Evolutionary conservation across 2,113 vertebrate species (phyloP).

Genomic region (Parus major): DNA sequence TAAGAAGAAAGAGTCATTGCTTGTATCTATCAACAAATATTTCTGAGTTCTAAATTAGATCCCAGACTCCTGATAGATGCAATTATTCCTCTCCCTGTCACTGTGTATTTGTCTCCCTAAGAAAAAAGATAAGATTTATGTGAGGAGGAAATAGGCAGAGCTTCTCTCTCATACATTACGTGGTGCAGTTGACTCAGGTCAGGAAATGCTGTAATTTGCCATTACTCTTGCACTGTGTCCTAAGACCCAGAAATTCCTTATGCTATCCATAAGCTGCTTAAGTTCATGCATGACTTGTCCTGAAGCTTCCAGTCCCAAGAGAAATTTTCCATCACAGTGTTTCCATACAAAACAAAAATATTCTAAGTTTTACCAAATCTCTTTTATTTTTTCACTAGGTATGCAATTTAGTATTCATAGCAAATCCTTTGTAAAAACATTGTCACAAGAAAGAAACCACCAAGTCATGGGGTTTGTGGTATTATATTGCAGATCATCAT

Average conservation of each 20-base stretch:
- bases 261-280: neutral
- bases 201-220: neutral
- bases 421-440: neutral
- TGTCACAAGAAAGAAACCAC: neutral
- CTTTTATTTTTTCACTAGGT: neutral
- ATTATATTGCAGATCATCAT: neutral
- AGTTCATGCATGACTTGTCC: neutral
- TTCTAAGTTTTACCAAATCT: neutral
- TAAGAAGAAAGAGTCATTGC: neutral
- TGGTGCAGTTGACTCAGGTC: neutral
- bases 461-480: neutral
- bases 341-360: neutral
- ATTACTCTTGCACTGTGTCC: neutral
- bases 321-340: neutral
- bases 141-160: neutral
- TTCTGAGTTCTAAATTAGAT: neutral
- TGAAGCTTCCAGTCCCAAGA: neutral
- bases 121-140: neutral
- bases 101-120: neutral
- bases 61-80: rapidly evolving
- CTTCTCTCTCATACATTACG: neutral
- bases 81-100: neutral
- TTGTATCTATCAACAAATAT: neutral
- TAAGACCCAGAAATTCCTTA: neutral
- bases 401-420: neutral